These are phyloP conservation scores for Phalacrocorax carbo DNA, from an alignment of 2,113 vertebrate species.

Conservation along the genomic window DNA sequence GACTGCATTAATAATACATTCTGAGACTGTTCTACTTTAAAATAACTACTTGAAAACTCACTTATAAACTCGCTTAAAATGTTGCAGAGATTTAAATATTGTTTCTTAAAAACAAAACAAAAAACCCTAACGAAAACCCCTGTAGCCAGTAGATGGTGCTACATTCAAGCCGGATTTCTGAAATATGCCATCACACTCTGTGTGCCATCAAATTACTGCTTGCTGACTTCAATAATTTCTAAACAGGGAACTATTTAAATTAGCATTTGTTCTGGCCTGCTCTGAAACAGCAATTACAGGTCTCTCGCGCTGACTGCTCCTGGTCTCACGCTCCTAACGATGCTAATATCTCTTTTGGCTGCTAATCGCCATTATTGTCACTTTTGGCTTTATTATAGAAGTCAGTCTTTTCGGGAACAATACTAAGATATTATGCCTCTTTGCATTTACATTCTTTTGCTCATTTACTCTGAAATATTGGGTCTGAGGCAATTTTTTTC, in stretches of 20 bases:
- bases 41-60: not conserved
- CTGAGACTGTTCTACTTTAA: not conserved
- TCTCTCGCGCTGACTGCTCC: not conserved
- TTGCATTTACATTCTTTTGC: not conserved
- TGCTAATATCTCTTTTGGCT: not conserved
- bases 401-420: not conserved
- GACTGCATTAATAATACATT: not conserved
- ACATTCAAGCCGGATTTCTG: not conserved
- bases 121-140: fast-evolving
- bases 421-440: not conserved
- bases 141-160: slow-evolving; percentile 61
- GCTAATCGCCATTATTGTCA: not conserved
- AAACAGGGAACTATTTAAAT: not conserved
- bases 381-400: not conserved
- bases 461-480: not conserved
- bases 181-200: not conserved
- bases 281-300: not conserved
- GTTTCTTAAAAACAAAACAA: not conserved
- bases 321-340: not conserved
- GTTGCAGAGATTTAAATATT: fast-evolving
- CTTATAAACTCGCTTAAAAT: not conserved
- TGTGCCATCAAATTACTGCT: not conserved
- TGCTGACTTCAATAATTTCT: not conserved
- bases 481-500: not conserved
- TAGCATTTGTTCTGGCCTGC: not conserved